These are phyloP conservation scores for Plecturocebus donacophilus DNA, from an alignment of 2,113 vertebrate genomes.

Conservation along the genomic window DNA sequence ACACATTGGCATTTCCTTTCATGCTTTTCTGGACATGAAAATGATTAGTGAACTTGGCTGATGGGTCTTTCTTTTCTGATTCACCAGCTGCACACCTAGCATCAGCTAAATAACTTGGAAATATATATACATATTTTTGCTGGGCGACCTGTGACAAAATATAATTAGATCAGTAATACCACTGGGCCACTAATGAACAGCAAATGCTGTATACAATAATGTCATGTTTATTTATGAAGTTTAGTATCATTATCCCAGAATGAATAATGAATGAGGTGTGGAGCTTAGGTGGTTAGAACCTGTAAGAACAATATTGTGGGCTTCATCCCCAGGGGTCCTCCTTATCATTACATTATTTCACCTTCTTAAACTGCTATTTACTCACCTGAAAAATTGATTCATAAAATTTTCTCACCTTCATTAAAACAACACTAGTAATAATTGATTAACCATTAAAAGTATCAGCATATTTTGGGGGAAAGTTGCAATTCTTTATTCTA, in stretches of 20 bases:
- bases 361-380: neutral
- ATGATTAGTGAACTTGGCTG: neutral
- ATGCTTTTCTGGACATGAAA: neutral
- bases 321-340: neutral
- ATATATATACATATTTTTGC: neutral
- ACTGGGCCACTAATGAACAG: slow-evolving; percentile 19
- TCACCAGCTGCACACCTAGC: neutral
- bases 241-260: neutral
- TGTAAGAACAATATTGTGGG: neutral
- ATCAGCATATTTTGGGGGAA: neutral
- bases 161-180: neutral
- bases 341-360: neutral
- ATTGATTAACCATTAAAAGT: neutral
- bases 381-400: neutral
- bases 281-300: neutral
- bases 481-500: neutral
- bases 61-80: neutral
- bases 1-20: neutral
- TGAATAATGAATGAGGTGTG: neutral
- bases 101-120: neutral
- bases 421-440: neutral
- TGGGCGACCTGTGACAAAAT: neutral
- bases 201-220: neutral
- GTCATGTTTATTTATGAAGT: neutral
- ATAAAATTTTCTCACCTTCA: neutral